Conservation (phyloP, 35 echinoderm and acorn worm genomes). For the Holothuria glaberrima region DNA sequence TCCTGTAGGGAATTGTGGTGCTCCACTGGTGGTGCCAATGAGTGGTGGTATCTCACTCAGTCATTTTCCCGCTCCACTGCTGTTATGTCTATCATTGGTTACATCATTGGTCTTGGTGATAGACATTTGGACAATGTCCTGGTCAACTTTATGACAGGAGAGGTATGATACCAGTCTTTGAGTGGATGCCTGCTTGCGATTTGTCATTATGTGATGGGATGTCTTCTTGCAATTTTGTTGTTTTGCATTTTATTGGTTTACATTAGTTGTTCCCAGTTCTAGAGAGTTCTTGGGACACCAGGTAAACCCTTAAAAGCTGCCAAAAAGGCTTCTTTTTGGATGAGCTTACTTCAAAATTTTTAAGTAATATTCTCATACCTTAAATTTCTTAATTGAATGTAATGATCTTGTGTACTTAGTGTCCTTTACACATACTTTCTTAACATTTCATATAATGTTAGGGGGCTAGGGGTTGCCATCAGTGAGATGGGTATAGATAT, state of each 20-base stretch:
- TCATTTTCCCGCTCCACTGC: constrained; percentile 90
- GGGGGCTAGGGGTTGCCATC: too few relatives aligned
- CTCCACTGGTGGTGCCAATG: constrained; percentile 80
- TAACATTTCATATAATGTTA: too few relatives aligned
- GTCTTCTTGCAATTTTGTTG: too few relatives aligned
- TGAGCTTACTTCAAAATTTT: too few relatives aligned
- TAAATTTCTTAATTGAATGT: too few relatives aligned
- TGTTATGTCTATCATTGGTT: constrained; percentile 98
- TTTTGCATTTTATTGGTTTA: background rate
- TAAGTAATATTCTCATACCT: too few relatives aligned
- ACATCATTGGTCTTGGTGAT: constrained; percentile 98
- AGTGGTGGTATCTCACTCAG: constrained; percentile 99
- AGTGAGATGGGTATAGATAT: too few relatives aligned
- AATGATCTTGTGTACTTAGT: too few relatives aligned
- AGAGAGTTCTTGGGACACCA: too few relatives aligned
- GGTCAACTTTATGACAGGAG: constrained; percentile 95
- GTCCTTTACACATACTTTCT: too few relatives aligned
- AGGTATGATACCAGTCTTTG: constrained; percentile 54
- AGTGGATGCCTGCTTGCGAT: background rate
- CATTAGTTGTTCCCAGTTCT: background rate
- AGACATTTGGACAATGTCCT: constrained; percentile 96
- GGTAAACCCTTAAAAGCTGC: too few relatives aligned
- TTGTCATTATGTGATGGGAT: background rate
- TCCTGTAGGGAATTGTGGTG: constrained; percentile 92
- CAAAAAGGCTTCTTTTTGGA: too few relatives aligned